phyloP scores from a whole-genome alignment of 2,888 invertebrate genomes.

The Sympetrum striolatum region DNA sequence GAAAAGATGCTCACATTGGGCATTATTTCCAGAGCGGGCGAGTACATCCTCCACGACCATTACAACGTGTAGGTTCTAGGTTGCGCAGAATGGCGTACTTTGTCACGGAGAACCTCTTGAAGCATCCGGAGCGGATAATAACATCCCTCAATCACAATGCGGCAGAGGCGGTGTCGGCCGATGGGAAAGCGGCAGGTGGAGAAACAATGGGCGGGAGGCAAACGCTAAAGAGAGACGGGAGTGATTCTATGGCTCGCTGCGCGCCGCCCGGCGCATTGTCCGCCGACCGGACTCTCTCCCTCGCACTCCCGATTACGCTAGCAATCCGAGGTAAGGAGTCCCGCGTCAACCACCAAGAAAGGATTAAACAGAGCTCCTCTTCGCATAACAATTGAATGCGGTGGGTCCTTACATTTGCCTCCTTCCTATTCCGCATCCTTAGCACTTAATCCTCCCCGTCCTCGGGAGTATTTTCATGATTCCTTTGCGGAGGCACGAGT shows the following conservation, averaged over 20 bases:
- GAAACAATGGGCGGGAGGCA: background rate
- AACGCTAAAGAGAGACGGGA: background rate
- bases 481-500: background rate
- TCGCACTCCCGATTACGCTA: background rate
- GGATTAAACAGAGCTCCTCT: background rate
- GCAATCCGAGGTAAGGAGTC: background rate
- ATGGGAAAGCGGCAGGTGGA: background rate
- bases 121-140: background rate
- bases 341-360: background rate
- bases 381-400: background rate
- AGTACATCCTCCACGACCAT: background rate
- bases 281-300: background rate
- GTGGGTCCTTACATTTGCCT: background rate
- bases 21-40: background rate
- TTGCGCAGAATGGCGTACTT: background rate
- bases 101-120: background rate
- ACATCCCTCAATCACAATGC: background rate
- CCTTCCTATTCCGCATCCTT: background rate
- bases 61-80: background rate
- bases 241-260: background rate
- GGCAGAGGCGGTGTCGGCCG: background rate
- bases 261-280: background rate
- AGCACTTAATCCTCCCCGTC: background rate
- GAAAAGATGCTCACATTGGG: background rate
- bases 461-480: background rate